Percentiles rank a stretch among this genome's conserved stretches.
Conservation (phyloP, 2,113 vertebrate genomes). For the Misgurnus anguillicaudatus region DNA sequence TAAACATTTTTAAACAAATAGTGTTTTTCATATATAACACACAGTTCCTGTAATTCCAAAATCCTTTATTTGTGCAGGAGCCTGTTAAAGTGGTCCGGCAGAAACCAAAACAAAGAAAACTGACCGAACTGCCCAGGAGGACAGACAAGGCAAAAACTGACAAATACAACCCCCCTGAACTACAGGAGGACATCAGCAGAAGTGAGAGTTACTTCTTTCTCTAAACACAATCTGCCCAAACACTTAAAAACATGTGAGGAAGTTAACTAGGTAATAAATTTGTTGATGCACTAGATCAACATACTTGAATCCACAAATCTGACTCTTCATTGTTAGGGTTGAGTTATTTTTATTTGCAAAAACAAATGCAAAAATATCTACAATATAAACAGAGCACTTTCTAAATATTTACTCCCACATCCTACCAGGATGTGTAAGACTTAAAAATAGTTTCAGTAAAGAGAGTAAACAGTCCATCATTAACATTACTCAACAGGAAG, state of each 20-base stretch:
- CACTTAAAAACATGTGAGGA: no score
- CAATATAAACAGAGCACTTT: no score
- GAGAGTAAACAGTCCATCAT: neutral
- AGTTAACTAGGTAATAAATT: no score
- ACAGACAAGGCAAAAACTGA: conserved; percentile 80
- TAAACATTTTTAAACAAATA: neutral
- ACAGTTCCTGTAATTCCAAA: neutral
- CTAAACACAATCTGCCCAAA: no score
- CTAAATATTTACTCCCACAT: no score
- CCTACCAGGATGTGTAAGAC: neutral
- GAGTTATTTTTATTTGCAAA: no score
- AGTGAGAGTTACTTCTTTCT: conserved; percentile 69
- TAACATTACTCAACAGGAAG: conserved; percentile 12
- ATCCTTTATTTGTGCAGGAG: conserved; percentile 71
- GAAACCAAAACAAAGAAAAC: conserved; percentile 79
- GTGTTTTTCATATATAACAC: neutral
- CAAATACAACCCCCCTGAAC: conserved; percentile 77
- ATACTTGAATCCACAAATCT: neutral
- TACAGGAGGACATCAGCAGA: conserved; percentile 79
- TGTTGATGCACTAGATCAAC: no score
- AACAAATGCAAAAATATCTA: no score
- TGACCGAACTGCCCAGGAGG: conserved; percentile 69
- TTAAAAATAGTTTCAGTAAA: neutral
- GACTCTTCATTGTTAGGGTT: neutral
- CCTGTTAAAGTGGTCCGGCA: conserved; percentile 83